These are phyloP conservation scores for Limenitis camilla DNA, from an alignment of 2,888 invertebrate genomes.

Conservation along the genomic window DNA sequence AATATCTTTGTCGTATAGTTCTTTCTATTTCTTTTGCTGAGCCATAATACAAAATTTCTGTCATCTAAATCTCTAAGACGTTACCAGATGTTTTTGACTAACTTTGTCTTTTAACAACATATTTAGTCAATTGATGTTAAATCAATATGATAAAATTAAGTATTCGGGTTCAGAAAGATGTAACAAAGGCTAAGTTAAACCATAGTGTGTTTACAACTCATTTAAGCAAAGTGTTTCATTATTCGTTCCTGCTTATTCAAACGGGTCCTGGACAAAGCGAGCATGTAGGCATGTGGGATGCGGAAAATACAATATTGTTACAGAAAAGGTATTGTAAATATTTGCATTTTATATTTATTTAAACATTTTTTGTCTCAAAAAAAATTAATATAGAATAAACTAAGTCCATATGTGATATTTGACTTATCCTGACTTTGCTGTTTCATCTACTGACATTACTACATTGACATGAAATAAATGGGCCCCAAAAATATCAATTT, in stretches of 20 bases:
- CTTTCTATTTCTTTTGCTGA: too few relatives aligned
- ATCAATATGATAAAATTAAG: background rate
- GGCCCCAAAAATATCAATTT: too few relatives aligned
- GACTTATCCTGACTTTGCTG: too few relatives aligned
- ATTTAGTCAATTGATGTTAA: too few relatives aligned
- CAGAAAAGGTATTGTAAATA: too few relatives aligned
- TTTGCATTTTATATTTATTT: background rate
- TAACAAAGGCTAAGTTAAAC: background rate
- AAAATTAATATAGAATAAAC: background rate
- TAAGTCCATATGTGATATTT: background rate
- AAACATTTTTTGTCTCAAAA: background rate
- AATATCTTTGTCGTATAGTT: too few relatives aligned
- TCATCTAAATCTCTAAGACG: too few relatives aligned
- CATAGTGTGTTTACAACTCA: slow-evolving; percentile 7
- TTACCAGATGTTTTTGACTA: too few relatives aligned
- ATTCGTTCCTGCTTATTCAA: slow-evolving; percentile 23
- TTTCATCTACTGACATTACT: too few relatives aligned
- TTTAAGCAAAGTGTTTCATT: slow-evolving; percentile 15
- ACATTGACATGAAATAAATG: too few relatives aligned
- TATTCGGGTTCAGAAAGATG: background rate
- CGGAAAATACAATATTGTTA: background rate
- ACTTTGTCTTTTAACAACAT: too few relatives aligned
- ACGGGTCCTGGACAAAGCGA: slow-evolving; percentile 12
- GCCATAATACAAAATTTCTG: too few relatives aligned
- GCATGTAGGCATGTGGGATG: slow-evolving; percentile 6